phyloP scores from a whole-genome alignment of 2,797 vertebrate genomes.

The Remorina albescens region DNA sequence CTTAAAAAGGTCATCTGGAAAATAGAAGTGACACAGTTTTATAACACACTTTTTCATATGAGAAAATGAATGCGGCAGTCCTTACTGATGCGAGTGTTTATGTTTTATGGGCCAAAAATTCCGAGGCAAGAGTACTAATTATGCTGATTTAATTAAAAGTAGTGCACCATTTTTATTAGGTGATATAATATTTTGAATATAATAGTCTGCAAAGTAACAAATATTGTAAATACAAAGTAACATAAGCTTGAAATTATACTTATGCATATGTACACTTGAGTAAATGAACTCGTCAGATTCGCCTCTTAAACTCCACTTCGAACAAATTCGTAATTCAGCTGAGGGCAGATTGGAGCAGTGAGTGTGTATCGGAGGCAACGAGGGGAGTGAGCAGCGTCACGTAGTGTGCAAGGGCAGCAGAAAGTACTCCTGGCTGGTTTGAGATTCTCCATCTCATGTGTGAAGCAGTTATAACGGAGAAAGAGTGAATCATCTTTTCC shows the following conservation, averaged over 20 bases:
- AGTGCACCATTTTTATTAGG: not conserved
- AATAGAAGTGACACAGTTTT: not conserved
- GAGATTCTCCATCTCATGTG: constrained; percentile 40
- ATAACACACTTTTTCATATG: too few species aligned
- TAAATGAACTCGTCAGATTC: not conserved
- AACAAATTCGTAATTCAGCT: constrained; percentile 6
- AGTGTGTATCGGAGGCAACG: constrained; percentile 30
- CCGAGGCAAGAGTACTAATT: not conserved
- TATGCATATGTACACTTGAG: not conserved
- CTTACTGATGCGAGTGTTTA: too few species aligned
- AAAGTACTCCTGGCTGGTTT: constrained; percentile 38
- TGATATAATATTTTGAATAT: not conserved
- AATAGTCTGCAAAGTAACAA: not conserved
- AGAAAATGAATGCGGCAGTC: not conserved
- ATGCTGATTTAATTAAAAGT: not conserved
- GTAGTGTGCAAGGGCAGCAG: constrained; percentile 61
- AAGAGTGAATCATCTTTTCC: constrained; percentile 24
- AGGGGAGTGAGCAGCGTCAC: constrained; percentile 26
- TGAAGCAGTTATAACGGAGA: constrained; percentile 26
- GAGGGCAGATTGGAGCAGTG: constrained; percentile 15
- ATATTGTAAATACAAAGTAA: not conserved
- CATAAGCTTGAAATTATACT: not conserved
- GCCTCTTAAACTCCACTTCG: constrained; percentile 2
- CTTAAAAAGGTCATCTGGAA: not conserved
- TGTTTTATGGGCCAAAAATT: too few species aligned